Evolutionary conservation across 2,797 vertebrate species (phyloP), one percentile per base, ranked within the genome.

Genomic region (Schizopygopsis malacanthus): DNA sequence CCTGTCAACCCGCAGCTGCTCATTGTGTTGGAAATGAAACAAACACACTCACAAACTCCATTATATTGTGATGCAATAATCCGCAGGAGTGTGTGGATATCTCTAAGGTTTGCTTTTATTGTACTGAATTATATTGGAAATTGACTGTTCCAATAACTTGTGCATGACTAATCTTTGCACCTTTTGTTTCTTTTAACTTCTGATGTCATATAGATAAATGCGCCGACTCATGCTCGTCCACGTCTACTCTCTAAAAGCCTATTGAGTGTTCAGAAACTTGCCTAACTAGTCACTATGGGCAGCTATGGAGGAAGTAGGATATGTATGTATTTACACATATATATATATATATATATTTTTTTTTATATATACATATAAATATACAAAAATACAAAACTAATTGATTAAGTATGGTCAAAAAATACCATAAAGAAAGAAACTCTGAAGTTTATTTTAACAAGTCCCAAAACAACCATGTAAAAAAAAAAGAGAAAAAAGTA

Each of bases 1-100:
- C 59, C 59, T 76, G 71, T 76, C 82, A 65, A 9, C 20, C 4
- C 22, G 18, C 82, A 83, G 82, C 71, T 83, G 82, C 4, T 75
- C 54, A n/a, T 9, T 15, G 54, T 61, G n/a, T n/a, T 54, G 39
- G 80, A 45, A 72, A 45, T 59, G 7, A 75, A 33, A 65, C 37
- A 63, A 39, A 83, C 56, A 39, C 13, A 63, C 25, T 75, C 71
- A 13, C 20, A 15, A 47, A 78, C 33, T 37, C 18, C 54, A 54
- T 63, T 22, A 6, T 63, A 20, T 47, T 45, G 39, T 61, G 41
- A 83, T 63, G 70, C 56, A 83, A 63, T 9, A 15, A n/a, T 61
- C 11, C 8, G 7, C 70, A 73, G 56, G 56, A 13, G n/a, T 73
- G 39, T 4, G 70, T 73, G 80, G 8, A 39, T 56, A 41, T 56